Conservation (phyloP, 2,888 invertebrate species). For the Amiota communis region DNA sequence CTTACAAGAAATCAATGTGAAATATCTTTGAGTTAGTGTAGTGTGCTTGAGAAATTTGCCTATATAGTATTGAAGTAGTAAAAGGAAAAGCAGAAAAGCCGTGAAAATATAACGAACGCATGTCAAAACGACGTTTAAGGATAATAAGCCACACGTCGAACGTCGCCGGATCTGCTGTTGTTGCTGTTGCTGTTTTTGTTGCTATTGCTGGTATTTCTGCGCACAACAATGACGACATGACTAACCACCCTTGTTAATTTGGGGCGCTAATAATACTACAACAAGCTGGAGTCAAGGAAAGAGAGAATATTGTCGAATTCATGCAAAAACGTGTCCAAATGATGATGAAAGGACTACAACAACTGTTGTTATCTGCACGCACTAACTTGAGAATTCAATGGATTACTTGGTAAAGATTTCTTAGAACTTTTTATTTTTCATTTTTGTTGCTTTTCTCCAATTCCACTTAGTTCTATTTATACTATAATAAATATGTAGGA, state of each 20-base stretch:
- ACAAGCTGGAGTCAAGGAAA: too few species aligned
- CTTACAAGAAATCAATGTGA: slow-evolving; percentile 16
- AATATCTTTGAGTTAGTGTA: too few species aligned
- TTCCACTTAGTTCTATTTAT: not conserved
- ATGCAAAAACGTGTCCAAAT: slow-evolving; percentile 65
- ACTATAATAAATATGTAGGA: slow-evolving; percentile 45
- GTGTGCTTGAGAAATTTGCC: slow-evolving; percentile 16
- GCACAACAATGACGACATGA: not conserved
- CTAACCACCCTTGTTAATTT: slow-evolving; percentile 4
- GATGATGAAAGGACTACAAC: slow-evolving; percentile 39
- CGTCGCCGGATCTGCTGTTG: too few species aligned
- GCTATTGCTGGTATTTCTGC: not conserved
- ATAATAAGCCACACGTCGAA: slow-evolving; percentile 58
- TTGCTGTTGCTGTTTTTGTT: too few species aligned
- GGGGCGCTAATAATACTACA: too few species aligned
- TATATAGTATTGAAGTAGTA: not conserved
- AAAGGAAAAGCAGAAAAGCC: slow-evolving; percentile 44
- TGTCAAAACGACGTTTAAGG: slow-evolving; percentile 61
- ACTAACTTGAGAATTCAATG: too few species aligned
- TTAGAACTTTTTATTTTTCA: slow-evolving; percentile 15
- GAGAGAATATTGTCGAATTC: slow-evolving; percentile 46
- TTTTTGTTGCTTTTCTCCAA: not conserved
- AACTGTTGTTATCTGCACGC: slow-evolving; percentile 28
- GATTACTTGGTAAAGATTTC: too few species aligned
- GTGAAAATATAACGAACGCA: slow-evolving; percentile 46